Evolutionary conservation across 2,888 invertebrate species (phyloP).

Genomic region (Drosophila melanosoma): DNA sequence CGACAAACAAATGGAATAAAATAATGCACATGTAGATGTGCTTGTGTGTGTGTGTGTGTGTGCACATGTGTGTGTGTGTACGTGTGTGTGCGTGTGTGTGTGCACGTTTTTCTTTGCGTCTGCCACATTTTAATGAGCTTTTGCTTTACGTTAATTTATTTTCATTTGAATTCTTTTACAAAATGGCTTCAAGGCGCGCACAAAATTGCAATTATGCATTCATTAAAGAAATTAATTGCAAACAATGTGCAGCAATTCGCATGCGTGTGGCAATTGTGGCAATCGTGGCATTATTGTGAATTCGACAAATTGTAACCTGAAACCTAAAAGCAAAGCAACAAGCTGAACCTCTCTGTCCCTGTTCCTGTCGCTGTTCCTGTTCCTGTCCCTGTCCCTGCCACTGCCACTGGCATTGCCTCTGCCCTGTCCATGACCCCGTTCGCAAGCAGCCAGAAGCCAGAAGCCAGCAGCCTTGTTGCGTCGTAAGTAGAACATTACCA

Average conservation of each 20-base stretch:
- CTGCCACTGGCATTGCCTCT: neutral
- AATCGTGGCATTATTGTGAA: conserved; percentile 64
- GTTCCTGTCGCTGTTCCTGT: neutral
- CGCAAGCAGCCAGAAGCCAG: neutral
- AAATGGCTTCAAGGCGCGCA: conserved; percentile 77
- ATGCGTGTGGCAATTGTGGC: conserved; percentile 58
- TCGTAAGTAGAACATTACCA: conserved; percentile 80
- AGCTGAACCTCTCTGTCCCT: conserved; percentile 25
- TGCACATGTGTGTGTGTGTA: conserved; percentile 5
- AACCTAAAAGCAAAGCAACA: conserved; percentile 47
- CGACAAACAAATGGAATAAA: conserved; percentile 67
- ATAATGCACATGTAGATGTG: conserved; percentile 52
- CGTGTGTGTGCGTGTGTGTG: conserved; percentile 12
- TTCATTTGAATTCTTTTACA: conserved; percentile 79
- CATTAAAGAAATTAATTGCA: conserved; percentile 81
- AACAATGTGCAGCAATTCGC: conserved; percentile 69
- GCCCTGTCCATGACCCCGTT: conserved; percentile 31
- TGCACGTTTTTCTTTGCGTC: conserved; percentile 61
- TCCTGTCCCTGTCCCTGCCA: neutral
- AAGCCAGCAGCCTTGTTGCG: conserved; percentile 41
- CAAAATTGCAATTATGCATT: conserved; percentile 82
- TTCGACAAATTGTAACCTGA: conserved; percentile 57
- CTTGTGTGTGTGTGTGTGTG: neutral
- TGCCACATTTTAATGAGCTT: conserved; percentile 77
- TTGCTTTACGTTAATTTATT: conserved; percentile 82